phyloP scores from a whole-genome alignment of 1,140 invertebrate species.

The Chelonus insularis region DNA sequence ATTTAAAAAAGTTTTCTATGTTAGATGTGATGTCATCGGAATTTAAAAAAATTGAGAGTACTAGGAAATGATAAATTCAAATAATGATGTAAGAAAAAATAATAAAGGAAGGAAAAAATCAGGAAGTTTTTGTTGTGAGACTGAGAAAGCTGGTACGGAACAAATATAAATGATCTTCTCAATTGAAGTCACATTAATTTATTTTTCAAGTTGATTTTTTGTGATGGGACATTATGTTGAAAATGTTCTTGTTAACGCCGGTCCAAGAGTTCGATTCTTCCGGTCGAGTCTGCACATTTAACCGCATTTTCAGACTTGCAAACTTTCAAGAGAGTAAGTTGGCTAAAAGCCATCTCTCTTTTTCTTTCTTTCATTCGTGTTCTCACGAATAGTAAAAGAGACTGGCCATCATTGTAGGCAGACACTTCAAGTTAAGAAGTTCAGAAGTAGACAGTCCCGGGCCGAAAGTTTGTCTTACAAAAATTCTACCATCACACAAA shows the following conservation, averaged over 20 bases:
- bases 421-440: conserved; percentile 16
- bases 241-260: not conserved
- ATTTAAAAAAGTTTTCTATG: too few relatives aligned
- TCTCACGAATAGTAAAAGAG: conserved; percentile 2
- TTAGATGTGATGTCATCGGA: too few relatives aligned
- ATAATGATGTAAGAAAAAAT: too few relatives aligned
- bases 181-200: too few relatives aligned
- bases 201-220: not conserved
- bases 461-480: conserved; percentile 23
- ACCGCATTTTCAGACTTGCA: conserved; percentile 24
- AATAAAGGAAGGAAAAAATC: too few relatives aligned
- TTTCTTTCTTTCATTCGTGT: not conserved
- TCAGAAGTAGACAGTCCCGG: conserved; percentile 11
- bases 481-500: not conserved
- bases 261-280: conserved; percentile 5
- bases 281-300: conserved; percentile 18
- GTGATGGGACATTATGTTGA: not conserved
- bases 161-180: too few relatives aligned
- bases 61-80: too few relatives aligned
- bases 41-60: too few relatives aligned
- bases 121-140: too few relatives aligned
- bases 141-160: too few relatives aligned
- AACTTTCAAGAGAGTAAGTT: conserved; percentile 16
- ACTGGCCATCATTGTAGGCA: conserved; percentile 13
- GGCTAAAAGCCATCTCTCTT: conserved; percentile 15